A percentile compares a stretch with the other conserved stretches of the same genome.
Evolutionary conservation across 2,797 vertebrate species (phyloP).

Genomic region (Gymnothorax javanicus): DNA sequence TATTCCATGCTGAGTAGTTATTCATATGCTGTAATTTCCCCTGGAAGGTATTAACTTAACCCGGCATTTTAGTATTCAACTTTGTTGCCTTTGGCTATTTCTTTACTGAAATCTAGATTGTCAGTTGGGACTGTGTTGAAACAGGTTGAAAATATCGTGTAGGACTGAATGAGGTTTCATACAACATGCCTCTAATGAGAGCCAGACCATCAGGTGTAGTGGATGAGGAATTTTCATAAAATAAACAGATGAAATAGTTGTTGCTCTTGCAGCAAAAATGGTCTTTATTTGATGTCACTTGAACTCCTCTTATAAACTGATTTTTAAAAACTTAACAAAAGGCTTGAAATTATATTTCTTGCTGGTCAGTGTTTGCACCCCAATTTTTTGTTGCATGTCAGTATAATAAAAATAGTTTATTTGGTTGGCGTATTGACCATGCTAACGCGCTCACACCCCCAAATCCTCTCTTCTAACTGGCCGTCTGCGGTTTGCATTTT

Average conservation of each 20-base stretch:
- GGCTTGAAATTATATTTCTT: background rate
- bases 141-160: background rate
- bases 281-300: background rate
- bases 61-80: background rate
- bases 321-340: background rate
- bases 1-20: background rate
- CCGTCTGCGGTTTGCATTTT: background rate
- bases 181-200: no score
- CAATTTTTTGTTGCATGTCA: slow-evolving; percentile 45
- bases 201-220: no score
- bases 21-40: background rate
- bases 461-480: background rate
- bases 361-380: slow-evolving; percentile 27
- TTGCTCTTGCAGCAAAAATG: background rate
- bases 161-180: background rate
- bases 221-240: background rate
- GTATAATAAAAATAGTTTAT: slow-evolving; percentile 38
- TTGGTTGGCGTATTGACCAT: background rate
- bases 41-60: background rate
- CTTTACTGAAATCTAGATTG: background rate
- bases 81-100: background rate
- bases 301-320: background rate
- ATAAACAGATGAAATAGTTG: background rate
- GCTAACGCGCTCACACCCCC: slow-evolving; percentile 7
- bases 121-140: background rate